These are phyloP conservation scores for Papilio glaucus DNA, from an alignment of 1,140 invertebrate species.

Conservation along the genomic window DNA sequence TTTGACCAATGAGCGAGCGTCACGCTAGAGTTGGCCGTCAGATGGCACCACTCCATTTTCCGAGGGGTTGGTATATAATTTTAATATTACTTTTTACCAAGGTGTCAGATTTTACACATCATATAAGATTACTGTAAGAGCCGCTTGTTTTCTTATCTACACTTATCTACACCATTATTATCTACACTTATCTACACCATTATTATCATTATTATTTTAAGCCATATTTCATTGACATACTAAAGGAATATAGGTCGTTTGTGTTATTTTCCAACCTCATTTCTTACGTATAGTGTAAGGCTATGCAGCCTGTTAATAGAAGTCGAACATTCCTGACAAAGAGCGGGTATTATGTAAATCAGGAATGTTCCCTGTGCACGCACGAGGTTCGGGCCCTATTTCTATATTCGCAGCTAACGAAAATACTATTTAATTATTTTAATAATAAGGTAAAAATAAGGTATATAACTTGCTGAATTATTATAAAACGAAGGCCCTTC, in stretches of 20 bases:
- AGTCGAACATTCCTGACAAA: not conserved
- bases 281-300: not conserved
- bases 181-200: not conserved
- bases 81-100: no score
- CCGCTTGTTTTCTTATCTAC: no score
- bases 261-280: not conserved
- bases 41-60: no score
- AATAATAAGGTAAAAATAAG: no score
- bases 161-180: not conserved
- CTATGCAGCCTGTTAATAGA: not conserved
- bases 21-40: no score
- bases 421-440: no score
- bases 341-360: slow-evolving; percentile 14
- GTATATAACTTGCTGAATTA: no score
- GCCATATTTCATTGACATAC: not conserved
- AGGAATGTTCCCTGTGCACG: not conserved
- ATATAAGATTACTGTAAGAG: no score
- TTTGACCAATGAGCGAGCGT: no score
- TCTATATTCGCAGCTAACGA: not conserved
- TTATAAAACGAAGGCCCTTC: no score
- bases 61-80: no score
- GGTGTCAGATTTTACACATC: no score
- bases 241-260: not conserved
- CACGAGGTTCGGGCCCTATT: not conserved
- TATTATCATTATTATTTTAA: not conserved